A percentile compares a stretch with the other conserved stretches of the same genome.
phyloP scores from a whole-genome alignment of 2,113 vertebrate genomes.

The Gadus macrocephalus region DNA sequence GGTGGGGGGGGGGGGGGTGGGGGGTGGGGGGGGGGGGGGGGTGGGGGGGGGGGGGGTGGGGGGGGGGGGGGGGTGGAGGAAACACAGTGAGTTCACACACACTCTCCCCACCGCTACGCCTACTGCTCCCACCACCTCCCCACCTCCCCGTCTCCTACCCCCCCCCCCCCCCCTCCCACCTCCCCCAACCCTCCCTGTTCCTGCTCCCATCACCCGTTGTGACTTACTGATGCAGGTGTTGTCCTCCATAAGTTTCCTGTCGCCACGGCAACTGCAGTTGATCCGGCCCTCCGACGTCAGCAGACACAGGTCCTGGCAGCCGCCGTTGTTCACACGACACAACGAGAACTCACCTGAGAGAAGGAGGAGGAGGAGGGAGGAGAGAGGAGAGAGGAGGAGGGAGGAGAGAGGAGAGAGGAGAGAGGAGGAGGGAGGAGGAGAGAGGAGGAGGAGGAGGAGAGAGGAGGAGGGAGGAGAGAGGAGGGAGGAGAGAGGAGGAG shows the following conservation, averaged over 20 bases:
- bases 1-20: conserved; percentile 12
- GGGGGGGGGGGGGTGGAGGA: conserved; percentile 2
- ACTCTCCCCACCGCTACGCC: too few species aligned
- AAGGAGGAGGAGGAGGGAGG: neutral
- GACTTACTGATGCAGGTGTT: conserved; percentile 85
- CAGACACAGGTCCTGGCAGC: conserved; percentile 93
- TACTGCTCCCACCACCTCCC: too few species aligned
- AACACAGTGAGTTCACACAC: too few species aligned
- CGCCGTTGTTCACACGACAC: conserved; percentile 87
- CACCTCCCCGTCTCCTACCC: too few species aligned
- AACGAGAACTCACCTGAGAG: conserved; percentile 85
- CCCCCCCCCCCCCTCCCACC: neutral
- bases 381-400: neutral
- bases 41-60: conserved; percentile 16
- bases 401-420: too few species aligned
- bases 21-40: conserved; percentile 15
- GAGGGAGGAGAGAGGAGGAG: too few species aligned
- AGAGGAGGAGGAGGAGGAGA: too few species aligned
- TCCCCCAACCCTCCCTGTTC: neutral
- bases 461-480: too few species aligned
- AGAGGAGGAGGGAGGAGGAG: too few species aligned
- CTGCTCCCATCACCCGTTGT: too few species aligned
- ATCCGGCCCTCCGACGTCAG: conserved; percentile 87
- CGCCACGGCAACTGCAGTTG: conserved; percentile 92
- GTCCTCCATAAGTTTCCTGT: conserved; percentile 87